Evolutionary conservation across 2,888 invertebrate species (phyloP).

Genomic region (Torymus texanus): DNA sequence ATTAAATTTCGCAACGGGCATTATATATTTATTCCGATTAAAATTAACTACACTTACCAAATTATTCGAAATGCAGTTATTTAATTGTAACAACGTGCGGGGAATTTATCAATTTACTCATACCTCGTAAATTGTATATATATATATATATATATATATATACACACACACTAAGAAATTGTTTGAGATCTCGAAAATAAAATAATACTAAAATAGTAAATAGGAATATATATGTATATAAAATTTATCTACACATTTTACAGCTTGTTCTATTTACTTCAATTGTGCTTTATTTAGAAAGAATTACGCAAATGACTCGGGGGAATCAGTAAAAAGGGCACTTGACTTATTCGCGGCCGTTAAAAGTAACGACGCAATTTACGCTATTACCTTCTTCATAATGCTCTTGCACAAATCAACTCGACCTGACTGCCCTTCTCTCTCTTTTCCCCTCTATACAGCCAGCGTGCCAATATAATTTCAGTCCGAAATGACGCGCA

Average conservation of each 20-base stretch:
- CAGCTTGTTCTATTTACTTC: constrained; percentile 21
- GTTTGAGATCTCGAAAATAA: too few species aligned
- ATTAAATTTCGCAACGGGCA: too few species aligned
- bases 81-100: too few species aligned
- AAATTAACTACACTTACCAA: too few species aligned
- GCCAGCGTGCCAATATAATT: constrained; percentile 28
- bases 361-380: constrained; percentile 52
- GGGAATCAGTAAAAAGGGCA: constrained; percentile 48
- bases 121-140: too few species aligned
- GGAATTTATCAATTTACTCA: too few species aligned
- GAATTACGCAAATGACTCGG: constrained; percentile 48
- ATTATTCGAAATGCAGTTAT: too few species aligned
- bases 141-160: too few species aligned
- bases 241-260: constrained; percentile 38
- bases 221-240: constrained; percentile 4
- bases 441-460: background rate
- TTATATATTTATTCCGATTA: too few species aligned
- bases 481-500: constrained; percentile 18
- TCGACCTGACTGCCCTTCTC: constrained; percentile 9
- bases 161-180: too few species aligned
- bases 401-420: constrained; percentile 52
- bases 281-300: constrained; percentile 38
- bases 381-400: constrained; percentile 53
- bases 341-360: constrained; percentile 51
- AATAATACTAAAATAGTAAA: background rate